Conservation (phyloP, 2,888 invertebrate genomes). For the Macrostomum cliftonense region DNA sequence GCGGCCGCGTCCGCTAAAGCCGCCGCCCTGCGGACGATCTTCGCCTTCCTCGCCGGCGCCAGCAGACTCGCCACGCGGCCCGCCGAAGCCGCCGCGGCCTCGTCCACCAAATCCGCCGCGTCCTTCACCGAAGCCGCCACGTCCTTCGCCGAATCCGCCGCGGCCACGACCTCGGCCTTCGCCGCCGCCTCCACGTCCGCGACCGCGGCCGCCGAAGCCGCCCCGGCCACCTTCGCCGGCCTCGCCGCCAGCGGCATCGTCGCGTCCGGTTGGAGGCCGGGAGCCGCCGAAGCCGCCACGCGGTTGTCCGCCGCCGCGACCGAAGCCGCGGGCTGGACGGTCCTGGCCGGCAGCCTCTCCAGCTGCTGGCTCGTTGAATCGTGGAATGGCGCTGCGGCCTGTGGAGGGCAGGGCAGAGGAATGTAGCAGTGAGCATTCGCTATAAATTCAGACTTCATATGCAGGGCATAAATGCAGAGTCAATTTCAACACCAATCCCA, state of each 20-base stretch:
- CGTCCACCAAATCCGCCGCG: neutral
- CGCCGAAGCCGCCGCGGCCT: neutral
- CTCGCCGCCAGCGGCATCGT: neutral
- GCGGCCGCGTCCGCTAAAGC: neutral
- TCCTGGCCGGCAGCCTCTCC: too few relatives aligned
- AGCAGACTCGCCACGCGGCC: neutral
- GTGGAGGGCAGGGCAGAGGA: too few relatives aligned
- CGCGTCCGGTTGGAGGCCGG: neutral
- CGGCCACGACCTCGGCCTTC: slow-evolving; percentile 14
- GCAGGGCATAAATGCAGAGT: too few relatives aligned
- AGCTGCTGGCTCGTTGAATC: too few relatives aligned
- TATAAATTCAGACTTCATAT: too few relatives aligned
- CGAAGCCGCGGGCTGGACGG: too few relatives aligned
- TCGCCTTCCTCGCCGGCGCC: neutral
- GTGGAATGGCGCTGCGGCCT: too few relatives aligned
- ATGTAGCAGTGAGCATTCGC: too few relatives aligned
- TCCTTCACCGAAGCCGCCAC: neutral
- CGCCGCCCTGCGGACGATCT: neutral
- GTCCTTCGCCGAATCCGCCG: neutral
- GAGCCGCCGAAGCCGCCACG: too few relatives aligned
- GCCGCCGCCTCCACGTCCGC: slow-evolving; percentile 15
- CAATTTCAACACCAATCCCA: too few relatives aligned
- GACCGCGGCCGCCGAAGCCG: slow-evolving; percentile 12
- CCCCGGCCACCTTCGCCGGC: slow-evolving; percentile 10
- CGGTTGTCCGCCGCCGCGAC: too few relatives aligned